Base-by-base conservation (phyloP, 2,113 vertebrate species). In the Pluvialis apricaria region DNA sequence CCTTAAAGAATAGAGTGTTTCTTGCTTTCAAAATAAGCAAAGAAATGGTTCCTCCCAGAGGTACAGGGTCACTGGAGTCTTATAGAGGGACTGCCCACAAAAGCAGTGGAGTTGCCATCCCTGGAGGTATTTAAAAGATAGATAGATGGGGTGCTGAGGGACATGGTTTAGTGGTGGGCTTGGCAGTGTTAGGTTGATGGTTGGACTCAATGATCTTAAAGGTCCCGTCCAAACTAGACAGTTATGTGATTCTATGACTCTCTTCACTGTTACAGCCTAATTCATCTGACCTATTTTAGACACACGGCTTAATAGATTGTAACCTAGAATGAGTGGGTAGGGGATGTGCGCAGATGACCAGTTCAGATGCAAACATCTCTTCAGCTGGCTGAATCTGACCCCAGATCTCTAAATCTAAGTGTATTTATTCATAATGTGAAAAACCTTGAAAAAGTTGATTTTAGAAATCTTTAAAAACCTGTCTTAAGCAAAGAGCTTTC, bases 41-140 rank as follows among this genome's bases (percentile, higher is more conserved):
- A 44, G 58, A n/a, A 36, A 61, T 15, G 11, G 15, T 22, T 51
- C 47, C 18, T 31, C 6, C 22, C 49, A 25, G 60, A 34, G 12
- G 3, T 29, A 36, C 26, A 47, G 47, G 11, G 13, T 40, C 8
- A 2, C 15, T 14, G 38, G 32, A 0, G 0, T 75, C n/a, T 54
- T 44, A 10, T 24, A 32, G 12, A 6, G 15, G 9, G 24, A 31
- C 45, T 45, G 19, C 45, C 45, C 18, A 19, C 17, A 18, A 18
- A 18, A 19, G 45, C 19, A 18, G 18, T 45, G 45, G 18, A 45
- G 45, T 18, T 8, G 9, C 45, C 17, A 19, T 45, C 45, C 45
- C 45, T 45, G 45, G 45, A 45, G 45, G 45, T 45, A 19, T 45
- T 45, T 45, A 45, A 45, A 45, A 45, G 45, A 45, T 18, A 9